phyloP scores from a whole-genome alignment of 2,888 invertebrate species.

The Hirtodrosophila trivittata region DNA sequence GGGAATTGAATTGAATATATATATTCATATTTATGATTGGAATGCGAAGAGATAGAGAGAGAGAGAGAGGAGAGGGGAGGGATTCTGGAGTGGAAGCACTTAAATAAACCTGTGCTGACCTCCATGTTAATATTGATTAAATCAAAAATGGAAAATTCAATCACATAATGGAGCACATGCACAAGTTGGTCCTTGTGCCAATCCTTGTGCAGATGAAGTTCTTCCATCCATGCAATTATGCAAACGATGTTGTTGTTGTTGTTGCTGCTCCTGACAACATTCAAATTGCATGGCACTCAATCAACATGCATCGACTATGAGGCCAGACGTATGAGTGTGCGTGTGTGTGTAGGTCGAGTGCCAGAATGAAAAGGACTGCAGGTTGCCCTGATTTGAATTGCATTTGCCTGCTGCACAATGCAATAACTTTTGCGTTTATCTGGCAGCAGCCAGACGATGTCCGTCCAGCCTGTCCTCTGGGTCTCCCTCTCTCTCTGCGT shows the following conservation, averaged over 20 bases:
- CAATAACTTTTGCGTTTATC: slow-evolving; percentile 63
- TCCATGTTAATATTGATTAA: slow-evolving; percentile 12
- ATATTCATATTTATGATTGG: neutral
- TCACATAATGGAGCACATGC: slow-evolving; percentile 20
- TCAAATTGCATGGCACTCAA: slow-evolving; percentile 65
- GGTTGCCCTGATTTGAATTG: slow-evolving; percentile 61
- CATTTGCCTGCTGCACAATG: slow-evolving; percentile 47
- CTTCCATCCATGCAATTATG: slow-evolving; percentile 55
- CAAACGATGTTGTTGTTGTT: slow-evolving; percentile 52
- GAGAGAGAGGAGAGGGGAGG: too few species aligned
- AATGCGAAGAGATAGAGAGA: too few species aligned
- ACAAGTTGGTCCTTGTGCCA: slow-evolving; percentile 2
- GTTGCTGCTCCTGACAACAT: slow-evolving; percentile 44
- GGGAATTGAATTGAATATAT: neutral
- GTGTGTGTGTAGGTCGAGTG: slow-evolving; percentile 1
- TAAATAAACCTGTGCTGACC: neutral
- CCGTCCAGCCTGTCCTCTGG: neutral
- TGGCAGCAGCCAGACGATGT: slow-evolving; percentile 38
- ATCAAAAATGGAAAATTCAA: slow-evolving; percentile 23
- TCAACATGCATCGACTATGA: slow-evolving; percentile 65
- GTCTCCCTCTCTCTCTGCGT: neutral
- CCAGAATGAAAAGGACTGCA: slow-evolving; percentile 1
- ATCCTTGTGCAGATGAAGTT: slow-evolving; percentile 23
- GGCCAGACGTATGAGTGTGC: slow-evolving; percentile 9
- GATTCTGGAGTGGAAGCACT: neutral